Evolutionary conservation across 2,888 invertebrate species (phyloP).

Genomic region (Lasioglossum pauxillum): DNA sequence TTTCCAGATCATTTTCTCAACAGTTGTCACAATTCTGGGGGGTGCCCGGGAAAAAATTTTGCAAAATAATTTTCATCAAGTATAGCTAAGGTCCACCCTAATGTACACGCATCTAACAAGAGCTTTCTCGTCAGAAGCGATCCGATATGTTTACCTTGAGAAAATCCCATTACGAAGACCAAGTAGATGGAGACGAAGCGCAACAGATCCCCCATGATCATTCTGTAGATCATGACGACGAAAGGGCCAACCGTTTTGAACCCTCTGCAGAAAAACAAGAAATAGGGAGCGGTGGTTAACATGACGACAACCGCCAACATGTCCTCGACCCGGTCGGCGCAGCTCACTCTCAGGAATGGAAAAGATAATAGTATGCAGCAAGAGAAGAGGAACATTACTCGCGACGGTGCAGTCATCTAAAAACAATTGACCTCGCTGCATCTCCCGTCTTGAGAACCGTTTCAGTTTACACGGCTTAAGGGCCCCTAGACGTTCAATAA

Average conservation of each 20-base stretch:
- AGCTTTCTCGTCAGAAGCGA: neutral
- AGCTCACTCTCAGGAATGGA: slow-evolving; percentile 93
- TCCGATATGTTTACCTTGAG: slow-evolving; percentile 91
- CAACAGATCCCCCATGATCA: slow-evolving; percentile 98
- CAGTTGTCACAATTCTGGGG: too few relatives aligned
- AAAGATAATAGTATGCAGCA: slow-evolving; percentile 95
- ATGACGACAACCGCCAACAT: slow-evolving; percentile 96
- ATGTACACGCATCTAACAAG: too few relatives aligned
- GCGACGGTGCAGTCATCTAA: slow-evolving; percentile 94
- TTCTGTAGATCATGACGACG: slow-evolving; percentile 99
- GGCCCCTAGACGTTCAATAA: too few relatives aligned
- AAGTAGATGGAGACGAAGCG: slow-evolving; percentile 98
- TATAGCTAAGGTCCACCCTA: too few relatives aligned
- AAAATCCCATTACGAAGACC: slow-evolving; percentile 98
- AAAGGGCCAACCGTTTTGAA: slow-evolving; percentile 99
- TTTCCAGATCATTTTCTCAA: too few relatives aligned
- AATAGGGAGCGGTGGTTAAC: slow-evolving; percentile 98
- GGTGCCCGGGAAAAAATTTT: too few relatives aligned
- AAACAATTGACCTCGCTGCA: slow-evolving; percentile 49
- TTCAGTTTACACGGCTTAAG: neutral
- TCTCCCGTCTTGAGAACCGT: neutral
- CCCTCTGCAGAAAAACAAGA: slow-evolving; percentile 98
- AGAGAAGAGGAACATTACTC: slow-evolving; percentile 97
- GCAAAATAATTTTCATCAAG: too few relatives aligned
- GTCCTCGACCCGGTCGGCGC: slow-evolving; percentile 95